Conservation (phyloP, 1,140 invertebrate genomes). For the Aphaenogaster ashmeadi region DNA sequence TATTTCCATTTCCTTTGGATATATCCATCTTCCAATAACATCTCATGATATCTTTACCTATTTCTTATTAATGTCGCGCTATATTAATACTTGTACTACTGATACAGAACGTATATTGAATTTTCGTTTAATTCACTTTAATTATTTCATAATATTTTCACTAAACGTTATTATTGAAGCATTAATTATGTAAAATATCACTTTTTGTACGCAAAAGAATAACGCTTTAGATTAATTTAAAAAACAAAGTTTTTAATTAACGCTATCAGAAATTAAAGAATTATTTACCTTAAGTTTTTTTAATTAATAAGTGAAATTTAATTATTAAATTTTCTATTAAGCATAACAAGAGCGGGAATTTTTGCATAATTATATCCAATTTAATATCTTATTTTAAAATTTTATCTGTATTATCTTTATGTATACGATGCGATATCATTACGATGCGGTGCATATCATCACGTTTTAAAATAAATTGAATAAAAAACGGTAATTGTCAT, state of each 20-base stretch:
- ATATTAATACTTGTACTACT: conserved; percentile 1
- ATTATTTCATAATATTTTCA: conserved; percentile 20
- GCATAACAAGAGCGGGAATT: neutral
- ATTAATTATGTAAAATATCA: conserved; percentile 7
- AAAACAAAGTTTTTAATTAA: conserved; percentile 8
- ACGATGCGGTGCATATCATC: neutral
- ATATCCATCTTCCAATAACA: neutral
- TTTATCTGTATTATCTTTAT: neutral
- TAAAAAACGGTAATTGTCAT: neutral
- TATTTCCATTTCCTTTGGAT: neutral
- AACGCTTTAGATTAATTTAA: neutral
- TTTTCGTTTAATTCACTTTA: neutral
- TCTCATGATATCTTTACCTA: neutral
- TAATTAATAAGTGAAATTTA: conserved; percentile 12
- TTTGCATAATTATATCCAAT: conserved; percentile 17
- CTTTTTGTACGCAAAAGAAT: neutral
- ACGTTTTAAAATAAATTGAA: neutral
- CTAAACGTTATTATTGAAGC: neutral
- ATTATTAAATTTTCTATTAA: conserved; percentile 15
- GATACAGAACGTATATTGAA: neutral
- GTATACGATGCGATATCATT: neutral
- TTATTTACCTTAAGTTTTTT: neutral
- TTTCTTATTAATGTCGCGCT: neutral
- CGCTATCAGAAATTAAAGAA: neutral
- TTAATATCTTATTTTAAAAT: neutral